Evolutionary conservation across 1,140 invertebrate species (phyloP).

Genomic region (Drosophila hydei): DNA sequence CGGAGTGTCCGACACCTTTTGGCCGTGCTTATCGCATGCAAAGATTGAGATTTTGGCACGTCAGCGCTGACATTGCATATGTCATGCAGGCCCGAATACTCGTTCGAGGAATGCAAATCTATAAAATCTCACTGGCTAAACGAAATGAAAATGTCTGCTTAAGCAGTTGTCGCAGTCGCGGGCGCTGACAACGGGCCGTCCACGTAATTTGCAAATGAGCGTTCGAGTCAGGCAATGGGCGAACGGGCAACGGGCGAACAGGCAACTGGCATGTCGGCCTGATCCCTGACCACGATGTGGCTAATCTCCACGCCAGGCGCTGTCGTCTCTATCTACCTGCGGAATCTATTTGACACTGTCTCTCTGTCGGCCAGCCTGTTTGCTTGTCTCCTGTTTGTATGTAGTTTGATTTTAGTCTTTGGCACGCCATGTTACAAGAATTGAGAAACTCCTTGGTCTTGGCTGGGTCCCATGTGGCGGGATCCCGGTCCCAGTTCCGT

Average conservation of each 20-base stretch:
- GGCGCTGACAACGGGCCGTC: constrained; percentile 64
- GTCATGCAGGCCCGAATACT: constrained; percentile 35
- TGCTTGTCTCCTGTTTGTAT: constrained; percentile 14
- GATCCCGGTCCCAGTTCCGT: constrained; percentile 17
- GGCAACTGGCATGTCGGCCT: constrained; percentile 24
- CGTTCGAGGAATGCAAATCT: constrained; percentile 54
- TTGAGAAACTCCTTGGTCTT: constrained; percentile 14
- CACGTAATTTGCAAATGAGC: constrained; percentile 69
- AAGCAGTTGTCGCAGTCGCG: constrained; percentile 31
- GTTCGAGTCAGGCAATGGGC: constrained; percentile 28
- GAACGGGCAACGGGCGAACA: constrained; percentile 13
- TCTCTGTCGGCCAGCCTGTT: constrained; percentile 23
- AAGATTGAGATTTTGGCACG: constrained; percentile 45
- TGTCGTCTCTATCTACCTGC: constrained; percentile 72
- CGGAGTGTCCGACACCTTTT: constrained; percentile 57
- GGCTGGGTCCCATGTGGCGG: neutral
- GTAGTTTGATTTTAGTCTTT: constrained; percentile 46
- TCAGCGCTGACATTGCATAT: constrained; percentile 43
- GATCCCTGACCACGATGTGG: constrained; percentile 53
- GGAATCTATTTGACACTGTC: constrained; percentile 79
- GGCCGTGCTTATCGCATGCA: constrained; percentile 21
- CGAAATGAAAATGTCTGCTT: constrained; percentile 71
- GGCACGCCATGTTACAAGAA: constrained; percentile 35
- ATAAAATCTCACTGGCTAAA: constrained; percentile 64
- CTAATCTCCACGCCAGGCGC: constrained; percentile 49